Evolutionary conservation across 2,113 vertebrate genomes (phyloP), one percentile per base, ranked within the genome.

Genomic region (Oncorhynchus keta): DNA sequence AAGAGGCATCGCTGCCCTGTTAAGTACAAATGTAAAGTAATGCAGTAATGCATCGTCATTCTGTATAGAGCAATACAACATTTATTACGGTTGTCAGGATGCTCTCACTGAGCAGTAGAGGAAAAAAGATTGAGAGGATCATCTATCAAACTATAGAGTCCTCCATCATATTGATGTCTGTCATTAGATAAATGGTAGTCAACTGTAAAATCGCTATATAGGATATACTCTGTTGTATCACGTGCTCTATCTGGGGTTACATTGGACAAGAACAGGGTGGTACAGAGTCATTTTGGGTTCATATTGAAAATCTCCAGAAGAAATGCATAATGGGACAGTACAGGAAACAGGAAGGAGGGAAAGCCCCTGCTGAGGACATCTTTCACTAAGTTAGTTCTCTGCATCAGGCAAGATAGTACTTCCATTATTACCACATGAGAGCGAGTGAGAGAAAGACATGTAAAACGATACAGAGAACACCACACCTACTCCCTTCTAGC

Each of bases 391-490:
- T 45, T 12, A 45, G 39, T 45, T 45, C 39, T 45, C 2, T 45
- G 39, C 39, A 45, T 45, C 39, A 45, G 39, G 9, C 39, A 45
- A 45, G 39, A 45, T 45, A 45, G 39, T 45, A 45, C 39, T 45
- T 45, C 39, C 39, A 45, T 9, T 45, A 45, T 45, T 45, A 45
- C 9, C 39, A 45, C 39, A 45, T 45, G 66, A 18, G 18, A 69
- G 67, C 2, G 67, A 69, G 73, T 64, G 77, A 72, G 80, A 62
- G 49, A 55, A 16, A 76, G 78, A 81, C 83, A 87, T 61, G 48
- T 59, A 87, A 86, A 87, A 89, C 80, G 71, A 11, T 22, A 62
- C n/a, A 80, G 35, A 49, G 80, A 83, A 78, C 68, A 75, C 24
- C 65, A 67, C 65, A 82, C 45, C 14, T 78, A 68, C 85, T 83